Evolutionary conservation across 2,113 vertebrate species (phyloP).

Genomic region (Picathartes gymnocephalus): DNA sequence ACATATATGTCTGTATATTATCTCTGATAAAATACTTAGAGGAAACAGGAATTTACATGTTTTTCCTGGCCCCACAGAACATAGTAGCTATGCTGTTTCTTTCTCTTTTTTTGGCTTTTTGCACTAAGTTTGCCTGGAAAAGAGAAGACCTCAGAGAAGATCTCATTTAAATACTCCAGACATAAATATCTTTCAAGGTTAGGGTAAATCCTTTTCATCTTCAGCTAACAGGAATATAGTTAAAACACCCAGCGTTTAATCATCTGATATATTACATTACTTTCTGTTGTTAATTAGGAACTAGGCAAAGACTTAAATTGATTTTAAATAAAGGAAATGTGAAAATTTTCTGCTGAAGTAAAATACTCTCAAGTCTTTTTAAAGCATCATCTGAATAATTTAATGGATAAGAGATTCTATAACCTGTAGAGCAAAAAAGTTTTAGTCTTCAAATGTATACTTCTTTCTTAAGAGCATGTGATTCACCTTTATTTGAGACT

Average conservation of each 20-base stretch:
- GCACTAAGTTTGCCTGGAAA: not conserved
- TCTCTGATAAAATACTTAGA: not conserved
- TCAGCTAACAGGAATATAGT: not conserved
- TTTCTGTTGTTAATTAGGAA: not conserved
- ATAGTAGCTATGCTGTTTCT: not conserved
- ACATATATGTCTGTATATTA: not conserved
- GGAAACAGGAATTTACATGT: not conserved
- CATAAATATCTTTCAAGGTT: not conserved
- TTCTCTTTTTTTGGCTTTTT: not conserved
- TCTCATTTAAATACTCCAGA: not conserved
- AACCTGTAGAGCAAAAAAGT: not conserved
- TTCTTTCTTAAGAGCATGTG: not conserved
- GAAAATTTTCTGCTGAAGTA: not conserved
- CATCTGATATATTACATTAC: not conserved
- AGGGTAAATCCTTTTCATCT: not conserved
- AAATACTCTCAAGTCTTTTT: not conserved
- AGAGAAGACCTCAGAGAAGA: not conserved
- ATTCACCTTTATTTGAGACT: not conserved
- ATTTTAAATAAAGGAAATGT: not conserved
- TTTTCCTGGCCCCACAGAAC: not conserved
- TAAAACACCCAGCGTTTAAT: not conserved
- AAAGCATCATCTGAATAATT: not conserved
- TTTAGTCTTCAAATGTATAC: not conserved
- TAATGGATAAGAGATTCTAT: not conserved
- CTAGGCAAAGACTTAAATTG: not conserved